Evolutionary conservation across 2,888 invertebrate genomes (phyloP).

Genomic region (Eupithecia centaureata): DNA sequence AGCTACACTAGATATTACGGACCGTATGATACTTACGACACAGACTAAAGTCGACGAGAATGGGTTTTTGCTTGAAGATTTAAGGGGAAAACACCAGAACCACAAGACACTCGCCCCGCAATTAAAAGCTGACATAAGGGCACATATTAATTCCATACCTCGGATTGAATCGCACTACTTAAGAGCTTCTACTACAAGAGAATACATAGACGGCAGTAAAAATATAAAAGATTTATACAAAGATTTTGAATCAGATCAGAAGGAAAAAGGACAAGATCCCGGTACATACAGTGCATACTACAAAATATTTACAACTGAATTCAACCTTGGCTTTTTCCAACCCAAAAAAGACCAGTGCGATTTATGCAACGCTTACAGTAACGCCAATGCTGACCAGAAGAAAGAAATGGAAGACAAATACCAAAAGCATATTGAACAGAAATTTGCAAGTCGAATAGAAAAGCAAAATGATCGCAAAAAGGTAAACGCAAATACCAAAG

Average conservation of each 20-base stretch:
- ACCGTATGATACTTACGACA: constrained; percentile 23
- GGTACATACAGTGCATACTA: constrained; percentile 33
- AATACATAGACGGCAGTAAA: constrained; percentile 48
- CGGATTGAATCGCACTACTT: constrained; percentile 47
- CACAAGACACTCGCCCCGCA: constrained; percentile 16
- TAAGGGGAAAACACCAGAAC: constrained; percentile 27
- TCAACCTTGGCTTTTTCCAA: constrained; percentile 41
- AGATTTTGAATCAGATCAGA: constrained; percentile 35
- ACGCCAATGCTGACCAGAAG: constrained; percentile 32
- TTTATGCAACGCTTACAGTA: constrained; percentile 27
- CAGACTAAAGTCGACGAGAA: constrained; percentile 8
- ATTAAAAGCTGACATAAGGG: constrained; percentile 15
- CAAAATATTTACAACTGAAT: constrained; percentile 34
- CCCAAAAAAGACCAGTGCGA: constrained; percentile 45
- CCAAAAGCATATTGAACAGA: constrained; percentile 33
- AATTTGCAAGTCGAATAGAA: too few relatives aligned
- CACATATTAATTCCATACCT: constrained; percentile 27
- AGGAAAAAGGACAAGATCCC: constrained; percentile 19
- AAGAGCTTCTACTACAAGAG: constrained; percentile 33
- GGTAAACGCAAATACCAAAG: too few relatives aligned
- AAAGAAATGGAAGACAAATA: constrained; percentile 28
- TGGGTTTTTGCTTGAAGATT: constrained; percentile 27
- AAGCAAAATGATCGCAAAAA: too few relatives aligned
- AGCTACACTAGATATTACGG: constrained; percentile 18
- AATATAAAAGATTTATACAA: constrained; percentile 48